Conservation (phyloP, 2,113 vertebrate genomes). For the Pelmatolapia mariae region DNA sequence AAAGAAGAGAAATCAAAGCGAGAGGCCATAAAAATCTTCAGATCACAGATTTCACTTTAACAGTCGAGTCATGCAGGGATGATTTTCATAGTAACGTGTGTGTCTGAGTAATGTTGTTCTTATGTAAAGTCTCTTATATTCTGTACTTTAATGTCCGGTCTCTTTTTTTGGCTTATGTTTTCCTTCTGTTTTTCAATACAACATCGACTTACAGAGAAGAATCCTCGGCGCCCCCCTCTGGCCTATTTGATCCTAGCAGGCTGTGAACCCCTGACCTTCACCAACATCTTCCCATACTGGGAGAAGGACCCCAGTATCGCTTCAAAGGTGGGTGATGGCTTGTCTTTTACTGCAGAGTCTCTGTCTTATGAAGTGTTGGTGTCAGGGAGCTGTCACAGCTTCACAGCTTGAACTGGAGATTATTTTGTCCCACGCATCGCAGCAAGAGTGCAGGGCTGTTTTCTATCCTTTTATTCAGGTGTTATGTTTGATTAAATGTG, state of each 20-base stretch:
- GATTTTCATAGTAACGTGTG: background rate
- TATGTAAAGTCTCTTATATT: background rate
- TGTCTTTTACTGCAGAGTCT: background rate
- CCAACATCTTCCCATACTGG: conserved; percentile 80
- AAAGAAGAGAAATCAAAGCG: background rate
- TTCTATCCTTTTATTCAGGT: background rate
- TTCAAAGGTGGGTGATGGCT: conserved; percentile 40
- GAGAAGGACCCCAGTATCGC: conserved; percentile 54
- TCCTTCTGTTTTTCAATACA: background rate
- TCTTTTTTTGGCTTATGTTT: background rate
- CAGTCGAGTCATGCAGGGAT: background rate
- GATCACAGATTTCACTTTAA: background rate
- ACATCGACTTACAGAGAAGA: conserved; percentile 66
- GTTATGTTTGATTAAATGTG: background rate
- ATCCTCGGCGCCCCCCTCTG: conserved; percentile 68
- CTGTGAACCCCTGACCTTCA: conserved; percentile 77
- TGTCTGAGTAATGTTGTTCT: background rate
- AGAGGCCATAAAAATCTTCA: background rate
- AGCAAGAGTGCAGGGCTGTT: background rate
- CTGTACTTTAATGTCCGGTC: background rate
- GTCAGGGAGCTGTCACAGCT: background rate
- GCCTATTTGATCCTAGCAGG: conserved; percentile 75
- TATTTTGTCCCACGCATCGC: background rate
- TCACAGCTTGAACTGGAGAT: background rate
- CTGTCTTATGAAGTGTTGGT: background rate